Conservation (phyloP, 2,797 vertebrate genomes). For the Tadarida brasiliensis region DNA sequence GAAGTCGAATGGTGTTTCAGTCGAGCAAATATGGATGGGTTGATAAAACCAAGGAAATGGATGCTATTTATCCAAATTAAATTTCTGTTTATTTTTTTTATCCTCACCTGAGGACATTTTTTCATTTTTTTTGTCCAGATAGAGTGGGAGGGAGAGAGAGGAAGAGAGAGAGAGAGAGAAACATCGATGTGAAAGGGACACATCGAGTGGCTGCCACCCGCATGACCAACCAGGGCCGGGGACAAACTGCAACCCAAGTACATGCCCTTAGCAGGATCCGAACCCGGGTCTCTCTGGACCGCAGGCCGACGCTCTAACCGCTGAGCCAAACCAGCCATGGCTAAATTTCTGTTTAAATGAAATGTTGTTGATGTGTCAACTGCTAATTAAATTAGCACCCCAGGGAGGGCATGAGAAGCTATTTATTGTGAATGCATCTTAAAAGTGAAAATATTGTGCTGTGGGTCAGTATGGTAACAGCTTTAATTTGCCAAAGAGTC, state of each 20-base stretch:
- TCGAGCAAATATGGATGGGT: neutral
- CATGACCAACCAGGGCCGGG: too few species aligned
- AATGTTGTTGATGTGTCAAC: slow-evolving; percentile 52
- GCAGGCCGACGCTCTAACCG: too few species aligned
- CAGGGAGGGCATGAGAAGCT: slow-evolving; percentile 42
- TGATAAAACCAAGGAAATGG: slow-evolving; percentile 63
- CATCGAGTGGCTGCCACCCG: too few species aligned
- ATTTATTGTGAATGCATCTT: slow-evolving; percentile 61
- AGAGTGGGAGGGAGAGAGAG: too few species aligned
- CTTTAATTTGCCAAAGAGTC: slow-evolving; percentile 60
- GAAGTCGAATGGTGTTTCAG: neutral
- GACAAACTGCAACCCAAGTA: too few species aligned
- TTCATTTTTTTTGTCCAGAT: too few species aligned
- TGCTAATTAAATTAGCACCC: slow-evolving; percentile 70
- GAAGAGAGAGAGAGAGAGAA: too few species aligned
- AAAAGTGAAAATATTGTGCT: slow-evolving; percentile 63
- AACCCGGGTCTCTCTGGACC: too few species aligned
- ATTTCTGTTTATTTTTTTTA: slow-evolving; percentile 64
- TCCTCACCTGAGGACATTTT: too few species aligned
- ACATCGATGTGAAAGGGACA: too few species aligned
- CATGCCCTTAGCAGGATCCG: too few species aligned
- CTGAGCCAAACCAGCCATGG: too few species aligned
- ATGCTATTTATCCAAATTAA: slow-evolving; percentile 59
- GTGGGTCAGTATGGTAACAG: slow-evolving; percentile 62
- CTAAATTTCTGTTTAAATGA: slow-evolving; percentile 61